Evolutionary conservation across 2,113 vertebrate genomes (phyloP), one percentile per base, ranked within the genome.

Genomic region (Myxocyprinus asiaticus): DNA sequence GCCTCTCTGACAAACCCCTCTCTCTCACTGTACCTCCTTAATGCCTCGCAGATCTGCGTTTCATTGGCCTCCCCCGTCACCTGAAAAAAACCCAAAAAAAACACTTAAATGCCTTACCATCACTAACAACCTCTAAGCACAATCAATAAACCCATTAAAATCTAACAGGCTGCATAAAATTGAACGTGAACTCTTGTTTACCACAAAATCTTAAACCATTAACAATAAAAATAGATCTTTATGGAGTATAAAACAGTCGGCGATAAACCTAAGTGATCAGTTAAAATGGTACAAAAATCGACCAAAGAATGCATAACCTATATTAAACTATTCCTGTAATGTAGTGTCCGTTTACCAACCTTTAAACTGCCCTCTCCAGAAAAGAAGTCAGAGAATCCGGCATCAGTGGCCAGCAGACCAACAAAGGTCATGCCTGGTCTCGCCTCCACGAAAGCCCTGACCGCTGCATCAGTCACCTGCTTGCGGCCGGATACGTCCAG

Each of bases 31-130:
- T 99, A 99, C 70, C 97, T 93, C 78, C 94, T 95, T 85, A 99
- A 83, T 0, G 98, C 97, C 90, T 99, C 97, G 0, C 96, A 94
- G 90, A 99, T 98, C 91, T 99, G 98, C 12, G 90, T 96, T 91
- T 99, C 97, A 45, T 99, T 99, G 67, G 97, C 97, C 91, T 99
- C 98, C 48, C 98, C 98, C 0, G 98, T 98, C 33, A 99, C 96
- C 98, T 99, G 86, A 42, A 22, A 5, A 61, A 58, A 85, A n/a
- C 70, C 9, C 9, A 69, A 81, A 15, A 76, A 11, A 80, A 47
- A 67, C 22, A 68, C 7, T 33, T 6, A 68, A 1, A 22, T 50
- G 73, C 12, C 22, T 48, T 7, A 82, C 0, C 4, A 12, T 51
- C 43, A 71, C 4, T 1, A 33, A 33, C 22, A 33, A 33, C 22